Percentiles rank a stretch among this genome's conserved stretches.
Evolutionary conservation across 2,888 invertebrate genomes (phyloP).

Genomic region (Dorcus hopei): DNA sequence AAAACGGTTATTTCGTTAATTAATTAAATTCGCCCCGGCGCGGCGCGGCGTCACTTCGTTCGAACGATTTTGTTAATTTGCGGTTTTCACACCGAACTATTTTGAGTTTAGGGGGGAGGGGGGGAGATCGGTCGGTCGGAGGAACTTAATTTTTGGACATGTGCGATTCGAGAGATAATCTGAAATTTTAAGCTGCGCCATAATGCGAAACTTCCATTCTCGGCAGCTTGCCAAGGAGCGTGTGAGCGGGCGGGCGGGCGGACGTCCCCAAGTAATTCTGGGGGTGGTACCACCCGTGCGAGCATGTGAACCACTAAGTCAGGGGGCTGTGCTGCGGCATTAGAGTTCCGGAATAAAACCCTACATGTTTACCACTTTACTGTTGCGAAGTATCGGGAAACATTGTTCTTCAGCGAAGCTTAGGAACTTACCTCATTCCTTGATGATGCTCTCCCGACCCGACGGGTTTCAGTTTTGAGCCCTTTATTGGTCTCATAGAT

Average conservation of each 20-base stretch:
- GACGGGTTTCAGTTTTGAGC: too few species aligned
- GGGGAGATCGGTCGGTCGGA: not conserved
- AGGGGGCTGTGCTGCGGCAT: conserved; percentile 5
- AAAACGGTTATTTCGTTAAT: too few species aligned
- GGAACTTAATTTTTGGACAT: conserved; percentile 1
- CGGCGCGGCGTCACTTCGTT: too few species aligned
- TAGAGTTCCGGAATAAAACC: conserved; percentile 6
- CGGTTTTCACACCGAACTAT: too few species aligned
- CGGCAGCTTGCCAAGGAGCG: conserved; percentile 2
- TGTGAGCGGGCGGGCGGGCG: not conserved
- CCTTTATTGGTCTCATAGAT: too few species aligned
- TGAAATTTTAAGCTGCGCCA: conserved; percentile 5
- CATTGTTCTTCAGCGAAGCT: conserved; percentile 6
- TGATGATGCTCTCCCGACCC: too few species aligned
- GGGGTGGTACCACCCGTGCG: not conserved
- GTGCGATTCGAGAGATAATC: conserved; percentile 3
- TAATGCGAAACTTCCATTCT: conserved; percentile 1
- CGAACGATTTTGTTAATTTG: too few species aligned
- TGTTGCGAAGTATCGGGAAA: conserved; percentile 11
- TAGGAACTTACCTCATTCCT: conserved; percentile 2
- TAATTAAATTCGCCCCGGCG: too few species aligned
- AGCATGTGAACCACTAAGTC: conserved; percentile 4
- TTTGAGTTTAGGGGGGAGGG: too few species aligned
- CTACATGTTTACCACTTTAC: conserved; percentile 13
- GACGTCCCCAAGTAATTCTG: conserved; percentile 3